Evolutionary conservation across 2,113 vertebrate genomes (phyloP).

Genomic region (Speoplatyrhinus poulsoni): DNA sequence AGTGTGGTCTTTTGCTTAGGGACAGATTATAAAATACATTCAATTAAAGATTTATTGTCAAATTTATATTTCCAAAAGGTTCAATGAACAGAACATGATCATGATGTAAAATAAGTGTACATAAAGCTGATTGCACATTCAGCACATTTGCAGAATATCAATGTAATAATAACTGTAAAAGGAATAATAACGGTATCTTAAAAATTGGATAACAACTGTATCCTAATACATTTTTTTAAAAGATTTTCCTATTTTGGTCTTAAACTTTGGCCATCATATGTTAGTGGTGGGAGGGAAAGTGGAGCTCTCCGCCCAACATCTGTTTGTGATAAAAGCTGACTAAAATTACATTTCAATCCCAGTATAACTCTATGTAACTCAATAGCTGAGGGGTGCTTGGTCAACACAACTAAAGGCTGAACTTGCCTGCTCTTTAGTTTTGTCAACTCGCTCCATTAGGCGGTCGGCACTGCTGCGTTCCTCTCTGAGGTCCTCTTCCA

Average conservation of each 20-base stretch:
- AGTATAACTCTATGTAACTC: conserved; percentile 2
- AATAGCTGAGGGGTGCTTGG: no score
- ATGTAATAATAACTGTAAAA: no score
- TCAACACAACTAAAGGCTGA: background rate
- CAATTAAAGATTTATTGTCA: conserved; percentile 18
- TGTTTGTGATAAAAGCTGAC: conserved; percentile 58
- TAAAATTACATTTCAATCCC: conserved; percentile 26
- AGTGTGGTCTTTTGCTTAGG: conserved; percentile 3
- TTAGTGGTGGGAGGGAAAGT: conserved; percentile 45
- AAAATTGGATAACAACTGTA: conserved; percentile 1
- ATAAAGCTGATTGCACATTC: no score
- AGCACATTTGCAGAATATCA: no score
- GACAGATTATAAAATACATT: conserved; percentile 10
- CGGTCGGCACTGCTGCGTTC: conserved; percentile 85
- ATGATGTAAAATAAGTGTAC: no score
- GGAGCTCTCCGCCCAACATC: conserved; percentile 34
- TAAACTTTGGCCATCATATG: conserved; percentile 24
- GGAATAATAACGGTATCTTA: no score
- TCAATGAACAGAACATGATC: background rate
- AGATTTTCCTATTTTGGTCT: conserved; percentile 5
- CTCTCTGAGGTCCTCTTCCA: conserved; percentile 87
- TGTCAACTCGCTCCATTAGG: conserved; percentile 84
- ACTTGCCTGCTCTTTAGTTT: conserved; percentile 82
- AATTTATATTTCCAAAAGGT: conserved; percentile 34
- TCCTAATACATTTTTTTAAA: conserved; percentile 2